Base-by-base conservation (phyloP, 2,797 vertebrate species). In the Pangasius larnaudii region DNA sequence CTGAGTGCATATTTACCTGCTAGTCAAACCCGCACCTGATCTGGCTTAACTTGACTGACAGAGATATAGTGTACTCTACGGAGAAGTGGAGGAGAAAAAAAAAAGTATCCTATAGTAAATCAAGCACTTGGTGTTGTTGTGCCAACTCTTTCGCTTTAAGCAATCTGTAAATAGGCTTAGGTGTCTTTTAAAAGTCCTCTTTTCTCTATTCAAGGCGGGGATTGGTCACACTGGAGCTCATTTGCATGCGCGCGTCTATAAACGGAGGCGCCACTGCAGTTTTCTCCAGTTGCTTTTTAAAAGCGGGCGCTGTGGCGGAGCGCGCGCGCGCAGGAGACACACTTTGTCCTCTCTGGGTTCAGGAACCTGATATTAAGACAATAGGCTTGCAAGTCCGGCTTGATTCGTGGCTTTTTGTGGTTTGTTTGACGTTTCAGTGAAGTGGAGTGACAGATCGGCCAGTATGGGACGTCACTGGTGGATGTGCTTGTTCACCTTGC, bases 221-320 rank as follows among this genome's bases (percentile, higher is more conserved):
- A 93, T 93, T 95, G 95, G 96, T 94, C 95, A 95, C 95, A 95
- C 93, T 89, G 93, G 90, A 90, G 89, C 96, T 94, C 92, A 98
- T 99, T 98, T 98, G 97, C 98, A 99, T 99, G 96, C 91, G 94
- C 92, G 96, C 92, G 92, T 94, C 94, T 98, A 98, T 97, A 98
- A 97, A 95, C 93, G 92, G 88, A 94, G 94, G 94, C 81, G 94
- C 94, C 94, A 93, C 94, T 94, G 95, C 96, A 96, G 95, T 92
- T 92, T 92, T 93, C 91, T 94, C 93, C 81, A 91, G 89, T 89
- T 90, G 93, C 93, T 90, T 91, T 80, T 63, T 92, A 81, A 93
- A 92, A 93, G 82, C 63, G 89, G 84, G 84, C 87, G 86, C 87
- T 92, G 89, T 91, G 91, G 92, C 91, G 75, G 77, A 49, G 87